Conservation (phyloP, 2,113 vertebrate genomes). For the Sylvilagus bachmani region DNA sequence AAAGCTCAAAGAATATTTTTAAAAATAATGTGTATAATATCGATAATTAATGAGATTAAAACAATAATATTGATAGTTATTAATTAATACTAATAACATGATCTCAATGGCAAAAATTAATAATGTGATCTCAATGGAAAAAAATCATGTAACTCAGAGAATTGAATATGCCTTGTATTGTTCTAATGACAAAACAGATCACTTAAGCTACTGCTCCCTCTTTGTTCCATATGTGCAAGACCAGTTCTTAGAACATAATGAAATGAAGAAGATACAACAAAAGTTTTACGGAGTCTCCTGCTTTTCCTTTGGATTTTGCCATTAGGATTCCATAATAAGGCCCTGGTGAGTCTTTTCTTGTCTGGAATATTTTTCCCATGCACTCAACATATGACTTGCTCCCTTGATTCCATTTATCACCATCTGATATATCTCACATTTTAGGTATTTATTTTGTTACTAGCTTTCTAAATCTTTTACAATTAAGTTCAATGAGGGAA, state of each 20-base stretch:
- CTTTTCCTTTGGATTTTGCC: background rate
- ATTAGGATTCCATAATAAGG: background rate
- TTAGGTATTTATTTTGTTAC: background rate
- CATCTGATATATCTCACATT: background rate
- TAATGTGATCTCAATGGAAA: too few species aligned
- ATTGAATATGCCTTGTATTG: too few species aligned
- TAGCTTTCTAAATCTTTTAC: background rate
- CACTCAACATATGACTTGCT: background rate
- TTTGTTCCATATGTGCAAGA: background rate
- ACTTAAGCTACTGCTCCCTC: background rate
- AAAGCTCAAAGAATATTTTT: too few species aligned
- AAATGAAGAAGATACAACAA: background rate
- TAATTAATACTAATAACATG: too few species aligned
- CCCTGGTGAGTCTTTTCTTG: background rate
- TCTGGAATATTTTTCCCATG: background rate
- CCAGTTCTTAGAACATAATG: background rate
- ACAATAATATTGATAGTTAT: too few species aligned
- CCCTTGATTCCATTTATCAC: background rate
- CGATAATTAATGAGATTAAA: too few species aligned
- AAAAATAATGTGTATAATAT: too few species aligned
- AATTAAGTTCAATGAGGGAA: background rate
- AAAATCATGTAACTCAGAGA: too few species aligned
- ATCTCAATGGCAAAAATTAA: too few species aligned
- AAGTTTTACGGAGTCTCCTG: background rate
- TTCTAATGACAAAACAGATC: background rate